A percentile compares a stretch with the other conserved stretches of the same genome.
Evolutionary conservation across 2,113 vertebrate species (phyloP).

Genomic region (Choloepus hoffmanni): DNA sequence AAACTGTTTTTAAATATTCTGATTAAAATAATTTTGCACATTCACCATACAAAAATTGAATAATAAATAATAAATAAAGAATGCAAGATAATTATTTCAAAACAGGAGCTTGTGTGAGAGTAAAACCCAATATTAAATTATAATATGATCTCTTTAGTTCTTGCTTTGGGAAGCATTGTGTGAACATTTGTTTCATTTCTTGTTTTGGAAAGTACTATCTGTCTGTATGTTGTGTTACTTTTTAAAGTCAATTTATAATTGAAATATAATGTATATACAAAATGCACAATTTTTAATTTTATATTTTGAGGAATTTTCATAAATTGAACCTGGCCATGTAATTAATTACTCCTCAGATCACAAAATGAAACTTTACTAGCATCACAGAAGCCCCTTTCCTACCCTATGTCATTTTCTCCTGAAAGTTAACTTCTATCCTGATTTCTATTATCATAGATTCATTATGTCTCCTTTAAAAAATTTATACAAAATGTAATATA

Average conservation of each 20-base stretch:
- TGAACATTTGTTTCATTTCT: background rate
- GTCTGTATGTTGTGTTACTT: background rate
- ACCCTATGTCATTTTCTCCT: background rate
- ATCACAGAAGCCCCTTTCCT: background rate
- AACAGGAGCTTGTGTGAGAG: background rate
- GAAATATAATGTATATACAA: background rate
- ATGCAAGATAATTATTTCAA: background rate
- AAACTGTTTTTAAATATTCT: background rate
- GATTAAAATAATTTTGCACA: background rate
- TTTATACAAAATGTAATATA: background rate
- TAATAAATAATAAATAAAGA: background rate
- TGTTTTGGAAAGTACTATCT: background rate
- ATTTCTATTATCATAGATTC: background rate
- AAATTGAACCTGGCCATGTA: background rate
- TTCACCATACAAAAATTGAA: background rate
- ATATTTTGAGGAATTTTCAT: background rate
- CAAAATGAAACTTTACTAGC: background rate
- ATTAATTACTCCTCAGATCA: background rate
- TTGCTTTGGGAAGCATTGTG: background rate
- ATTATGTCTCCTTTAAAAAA: background rate
- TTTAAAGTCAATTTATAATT: slow-evolving; percentile 31
- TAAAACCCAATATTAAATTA: background rate
- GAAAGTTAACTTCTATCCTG: background rate
- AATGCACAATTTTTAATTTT: background rate
- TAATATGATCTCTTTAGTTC: background rate